These are phyloP conservation scores for Eubasilissa splendida DNA, from an alignment of 2,888 invertebrate species.

Conservation along the genomic window DNA sequence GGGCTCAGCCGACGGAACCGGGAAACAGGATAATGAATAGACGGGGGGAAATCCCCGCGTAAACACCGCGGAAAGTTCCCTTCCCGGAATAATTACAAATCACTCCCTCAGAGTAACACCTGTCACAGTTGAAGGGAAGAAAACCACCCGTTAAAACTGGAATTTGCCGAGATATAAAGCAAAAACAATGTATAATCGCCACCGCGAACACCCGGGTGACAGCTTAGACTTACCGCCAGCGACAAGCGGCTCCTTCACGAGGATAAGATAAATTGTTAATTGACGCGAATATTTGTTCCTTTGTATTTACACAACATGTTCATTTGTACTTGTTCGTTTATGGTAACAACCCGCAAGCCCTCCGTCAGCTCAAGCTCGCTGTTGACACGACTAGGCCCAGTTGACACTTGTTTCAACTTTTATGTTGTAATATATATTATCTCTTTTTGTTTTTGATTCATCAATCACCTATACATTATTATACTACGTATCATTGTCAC, in stretches of 20 bases:
- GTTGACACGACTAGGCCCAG: too few relatives aligned
- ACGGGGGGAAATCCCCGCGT: conserved; percentile 21
- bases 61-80: conserved; percentile 20
- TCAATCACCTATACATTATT: too few relatives aligned
- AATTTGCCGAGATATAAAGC: conserved; percentile 40
- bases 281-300: conserved; percentile 25
- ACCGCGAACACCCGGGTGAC: conserved; percentile 27
- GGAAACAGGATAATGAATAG: conserved; percentile 35
- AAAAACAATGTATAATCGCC: conserved; percentile 51
- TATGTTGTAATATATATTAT: too few relatives aligned
- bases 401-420: too few relatives aligned
- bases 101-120: conserved; percentile 50
- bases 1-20: neutral
- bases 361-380: neutral
- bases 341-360: neutral
- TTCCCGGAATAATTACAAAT: conserved; percentile 42
- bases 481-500: too few relatives aligned
- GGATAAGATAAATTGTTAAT: conserved; percentile 23
- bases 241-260: conserved; percentile 17
- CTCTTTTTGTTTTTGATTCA: too few relatives aligned
- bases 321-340: too few relatives aligned
- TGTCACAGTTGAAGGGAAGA: conserved; percentile 43
- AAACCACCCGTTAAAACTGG: conserved; percentile 43
- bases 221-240: neutral
- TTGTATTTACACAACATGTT: too few relatives aligned